A percentile compares a stretch with the other conserved stretches of the same genome.
Evolutionary conservation across 2,888 invertebrate species (phyloP).

Genomic region (Anoncus sp.): DNA sequence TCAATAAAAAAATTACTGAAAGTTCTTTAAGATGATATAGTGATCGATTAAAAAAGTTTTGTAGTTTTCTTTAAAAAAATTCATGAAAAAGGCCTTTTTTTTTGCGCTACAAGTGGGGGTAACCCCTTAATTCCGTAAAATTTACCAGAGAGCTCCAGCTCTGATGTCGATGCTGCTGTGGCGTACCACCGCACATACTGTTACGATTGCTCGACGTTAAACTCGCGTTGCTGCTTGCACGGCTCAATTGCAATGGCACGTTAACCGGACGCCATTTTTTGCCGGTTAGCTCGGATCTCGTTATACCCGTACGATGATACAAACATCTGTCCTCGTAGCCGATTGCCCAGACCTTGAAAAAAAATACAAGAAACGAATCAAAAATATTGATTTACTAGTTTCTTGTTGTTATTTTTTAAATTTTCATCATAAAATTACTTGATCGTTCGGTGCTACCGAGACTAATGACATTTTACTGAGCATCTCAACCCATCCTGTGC

Average conservation of each 20-base stretch:
- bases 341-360: conserved; percentile 89
- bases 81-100: too few species aligned
- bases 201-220: conserved; percentile 84
- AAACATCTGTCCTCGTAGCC: conserved; percentile 92
- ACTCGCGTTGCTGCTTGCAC: conserved; percentile 92
- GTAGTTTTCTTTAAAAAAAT: too few species aligned
- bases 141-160: conserved; percentile 87
- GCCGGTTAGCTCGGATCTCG: conserved; percentile 91
- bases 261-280: conserved; percentile 94
- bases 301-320: conserved; percentile 92
- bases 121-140: too few species aligned
- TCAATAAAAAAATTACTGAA: too few species aligned
- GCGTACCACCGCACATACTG: conserved; percentile 80
- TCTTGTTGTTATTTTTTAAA: background rate
- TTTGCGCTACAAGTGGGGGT: too few species aligned
- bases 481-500: conserved; percentile 95
- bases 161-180: conserved; percentile 86
- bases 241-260: conserved; percentile 92
- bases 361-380: background rate
- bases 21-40: too few species aligned
- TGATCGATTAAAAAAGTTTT: too few species aligned
- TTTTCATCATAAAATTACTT: conserved; percentile 83
- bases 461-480: conserved; percentile 93
- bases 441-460: conserved; percentile 94
- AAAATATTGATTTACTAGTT: background rate